Conservation (phyloP, 2,113 vertebrate genomes). For the Anas platyrhynchos region DNA sequence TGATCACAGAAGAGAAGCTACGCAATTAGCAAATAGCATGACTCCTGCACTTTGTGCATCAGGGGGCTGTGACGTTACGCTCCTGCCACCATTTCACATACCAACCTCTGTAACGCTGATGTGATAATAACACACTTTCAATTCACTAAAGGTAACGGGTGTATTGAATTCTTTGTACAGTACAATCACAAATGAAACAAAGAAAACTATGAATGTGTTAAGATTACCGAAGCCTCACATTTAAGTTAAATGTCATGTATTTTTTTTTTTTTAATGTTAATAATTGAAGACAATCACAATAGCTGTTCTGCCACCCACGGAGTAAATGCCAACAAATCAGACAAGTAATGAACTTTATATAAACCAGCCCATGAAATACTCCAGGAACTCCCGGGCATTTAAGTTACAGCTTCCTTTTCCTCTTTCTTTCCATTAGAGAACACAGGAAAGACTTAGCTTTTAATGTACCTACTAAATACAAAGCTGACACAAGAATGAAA, state of each 20-base stretch:
- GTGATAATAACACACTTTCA: constrained; percentile 73
- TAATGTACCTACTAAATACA: neutral
- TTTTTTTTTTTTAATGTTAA: constrained; percentile 9
- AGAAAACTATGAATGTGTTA: constrained; percentile 28
- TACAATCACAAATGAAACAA: constrained; percentile 58
- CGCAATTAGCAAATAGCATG: constrained; percentile 70
- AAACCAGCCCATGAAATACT: neutral
- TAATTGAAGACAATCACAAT: constrained; percentile 18
- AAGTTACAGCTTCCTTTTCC: neutral
- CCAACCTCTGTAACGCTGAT: constrained; percentile 49
- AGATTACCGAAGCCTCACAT: constrained; percentile 48
- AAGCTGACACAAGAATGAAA: neutral
- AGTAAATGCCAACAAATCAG: neutral
- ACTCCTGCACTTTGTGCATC: constrained; percentile 33
- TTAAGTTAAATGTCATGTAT: constrained; percentile 61
- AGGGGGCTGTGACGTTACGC: constrained; percentile 35
- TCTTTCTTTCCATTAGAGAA: neutral
- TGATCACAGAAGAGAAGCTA: constrained; percentile 53
- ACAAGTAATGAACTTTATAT: neutral
- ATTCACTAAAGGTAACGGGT: constrained; percentile 39
- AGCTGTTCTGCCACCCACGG: constrained; percentile 11
- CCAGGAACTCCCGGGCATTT: neutral
- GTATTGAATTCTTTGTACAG: constrained; percentile 13
- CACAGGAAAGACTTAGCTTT: neutral
- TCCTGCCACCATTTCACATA: constrained; percentile 40